Conservation (phyloP, 2,113 vertebrate genomes). For the Paramisgurnus dabryanus region DNA sequence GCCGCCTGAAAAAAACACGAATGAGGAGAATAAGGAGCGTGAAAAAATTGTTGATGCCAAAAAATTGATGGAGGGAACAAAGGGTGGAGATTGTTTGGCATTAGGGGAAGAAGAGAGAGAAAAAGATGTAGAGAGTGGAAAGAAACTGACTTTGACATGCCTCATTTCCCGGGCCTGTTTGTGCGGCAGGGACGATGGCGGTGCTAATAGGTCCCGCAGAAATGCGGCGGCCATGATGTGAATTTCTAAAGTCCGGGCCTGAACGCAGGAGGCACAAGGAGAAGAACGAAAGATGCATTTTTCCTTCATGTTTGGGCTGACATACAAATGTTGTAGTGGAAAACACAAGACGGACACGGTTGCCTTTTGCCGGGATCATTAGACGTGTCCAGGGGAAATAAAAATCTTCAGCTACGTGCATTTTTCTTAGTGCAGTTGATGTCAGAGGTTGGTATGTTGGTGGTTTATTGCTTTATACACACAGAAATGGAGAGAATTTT, state of each 20-base stretch:
- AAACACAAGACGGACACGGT: conserved; percentile 10
- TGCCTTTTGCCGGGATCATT: conserved; percentile 25
- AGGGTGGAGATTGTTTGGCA: conserved; percentile 67
- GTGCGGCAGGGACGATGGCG: conserved; percentile 25
- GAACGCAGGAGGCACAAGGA: background rate
- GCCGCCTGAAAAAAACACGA: conserved; percentile 55
- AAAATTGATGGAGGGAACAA: conserved; percentile 64
- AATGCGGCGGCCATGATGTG: conserved; percentile 33
- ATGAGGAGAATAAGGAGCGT: conserved; percentile 51
- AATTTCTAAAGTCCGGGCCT: conserved; percentile 16
- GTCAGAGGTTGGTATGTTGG: background rate
- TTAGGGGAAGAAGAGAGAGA: conserved; percentile 52
- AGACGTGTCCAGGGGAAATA: conserved; percentile 9
- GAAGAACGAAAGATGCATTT: conserved; percentile 12
- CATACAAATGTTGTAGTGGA: conserved; percentile 6
- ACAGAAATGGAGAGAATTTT: background rate
- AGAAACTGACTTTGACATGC: conserved; percentile 50
- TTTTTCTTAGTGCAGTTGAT: conserved; percentile 13
- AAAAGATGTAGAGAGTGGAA: background rate
- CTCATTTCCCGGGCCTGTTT: conserved; percentile 52
- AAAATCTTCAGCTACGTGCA: background rate
- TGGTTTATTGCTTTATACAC: background rate
- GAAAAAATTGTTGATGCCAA: conserved; percentile 63
- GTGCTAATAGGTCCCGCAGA: conserved; percentile 55
- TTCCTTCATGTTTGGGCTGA: conserved; percentile 1